These are phyloP conservation scores for Hirtodrosophila cameraria DNA, from an alignment of 2,888 invertebrate species.

Conservation along the genomic window DNA sequence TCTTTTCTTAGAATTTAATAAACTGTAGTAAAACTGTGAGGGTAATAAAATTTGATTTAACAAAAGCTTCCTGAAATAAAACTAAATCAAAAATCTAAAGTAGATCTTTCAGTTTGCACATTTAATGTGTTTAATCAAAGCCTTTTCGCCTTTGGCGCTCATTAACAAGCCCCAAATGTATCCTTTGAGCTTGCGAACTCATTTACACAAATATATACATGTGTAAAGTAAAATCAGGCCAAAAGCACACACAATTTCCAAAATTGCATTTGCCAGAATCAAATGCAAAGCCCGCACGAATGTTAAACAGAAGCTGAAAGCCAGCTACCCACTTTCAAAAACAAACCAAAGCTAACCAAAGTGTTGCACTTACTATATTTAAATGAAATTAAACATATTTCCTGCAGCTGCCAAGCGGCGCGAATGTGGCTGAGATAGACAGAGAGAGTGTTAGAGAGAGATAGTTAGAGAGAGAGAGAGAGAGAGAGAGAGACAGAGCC, in stretches of 20 bases:
- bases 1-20: too few relatives aligned
- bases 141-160: slow-evolving; percentile 26
- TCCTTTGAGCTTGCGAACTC: slow-evolving; percentile 39
- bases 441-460: too few relatives aligned
- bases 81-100: background rate
- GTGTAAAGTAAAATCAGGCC: slow-evolving; percentile 23
- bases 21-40: too few relatives aligned
- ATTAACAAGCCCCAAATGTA: slow-evolving; percentile 39
- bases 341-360: slow-evolving; percentile 67
- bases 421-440: slow-evolving; percentile 18
- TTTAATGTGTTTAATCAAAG: slow-evolving; percentile 16
- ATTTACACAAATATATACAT: slow-evolving; percentile 36
- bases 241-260: slow-evolving; percentile 17
- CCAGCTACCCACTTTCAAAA: slow-evolving; percentile 8
- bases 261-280: slow-evolving; percentile 28
- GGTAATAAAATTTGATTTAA: too few relatives aligned
- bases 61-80: too few relatives aligned
- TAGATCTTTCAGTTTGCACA: slow-evolving; percentile 1
- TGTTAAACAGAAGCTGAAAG: slow-evolving; percentile 18
- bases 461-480: slow-evolving; percentile 7
- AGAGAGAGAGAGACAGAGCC: background rate
- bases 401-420: slow-evolving; percentile 65
- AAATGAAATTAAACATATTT: slow-evolving; percentile 77
- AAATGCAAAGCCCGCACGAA: slow-evolving; percentile 30
- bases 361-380: slow-evolving; percentile 76